Base-by-base conservation (phyloP, 1,140 invertebrate genomes). In the Drosophila ohnishii region DNA sequence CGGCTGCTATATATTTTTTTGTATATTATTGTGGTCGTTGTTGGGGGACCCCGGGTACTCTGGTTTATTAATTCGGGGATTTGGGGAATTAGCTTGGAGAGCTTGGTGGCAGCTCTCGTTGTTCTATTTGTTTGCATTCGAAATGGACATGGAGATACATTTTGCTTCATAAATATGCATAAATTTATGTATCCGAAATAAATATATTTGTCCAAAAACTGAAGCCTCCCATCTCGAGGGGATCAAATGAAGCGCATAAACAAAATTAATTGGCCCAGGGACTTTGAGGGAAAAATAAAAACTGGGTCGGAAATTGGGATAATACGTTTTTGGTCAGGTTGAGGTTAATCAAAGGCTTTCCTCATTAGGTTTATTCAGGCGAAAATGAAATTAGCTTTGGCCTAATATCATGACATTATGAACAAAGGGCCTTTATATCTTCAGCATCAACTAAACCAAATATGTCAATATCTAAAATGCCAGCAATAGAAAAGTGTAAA, bases 61-160 rank as follows among this genome's bases (percentile, higher is more conserved):
- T 84, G 84, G 61, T 88, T 87, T 87, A 87, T 87, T 87, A 87
- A 87, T 87, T 87, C 84, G 64, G 84, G 84, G 84, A 87, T 87
- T 87, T 88, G 84, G 84, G 84, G 84, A 87, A 88, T 87, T 87
- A 87, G 77, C 80, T 84, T 57, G 66, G 65, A 78, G 70, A 65
- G 78, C 81, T 66, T 62, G 65, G 66, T 47, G 71, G 47, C 53
- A 44, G 56, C 55, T 62, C 34, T 62, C 48, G 62, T 35, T 58
- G 62, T 79, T 79, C 55, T 87, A 67, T 79, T 87, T 87, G 83
- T 87, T 87, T 87, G 83, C 83, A 87, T 87, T 87, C 75, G 83
- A 88, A 86, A 80, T 87, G 84, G 84, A 87, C 83, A 73, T 57
- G 79, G 67, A 73, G 71, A 82, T 79, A 70, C 61, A 86, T 76